phyloP scores from a whole-genome alignment of 2,888 invertebrate species.

The Metallyticus violacea region DNA sequence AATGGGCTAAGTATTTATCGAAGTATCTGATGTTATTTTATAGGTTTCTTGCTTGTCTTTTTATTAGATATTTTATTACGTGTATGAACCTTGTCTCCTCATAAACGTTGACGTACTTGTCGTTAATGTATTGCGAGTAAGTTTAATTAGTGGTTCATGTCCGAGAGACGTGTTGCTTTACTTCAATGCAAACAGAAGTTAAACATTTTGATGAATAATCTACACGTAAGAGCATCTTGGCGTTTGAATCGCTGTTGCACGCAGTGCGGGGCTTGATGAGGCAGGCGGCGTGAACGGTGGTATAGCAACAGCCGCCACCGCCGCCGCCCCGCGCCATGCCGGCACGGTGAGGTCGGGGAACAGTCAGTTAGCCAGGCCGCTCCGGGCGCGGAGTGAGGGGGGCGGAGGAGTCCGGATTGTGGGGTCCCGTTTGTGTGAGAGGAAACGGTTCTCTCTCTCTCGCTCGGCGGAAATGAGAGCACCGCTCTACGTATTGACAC shows the following conservation, averaged over 20 bases:
- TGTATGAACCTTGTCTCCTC: no score
- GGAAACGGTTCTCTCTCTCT: background rate
- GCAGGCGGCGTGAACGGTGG: background rate
- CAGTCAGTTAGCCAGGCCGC: conserved; percentile 6
- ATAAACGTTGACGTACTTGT: no score
- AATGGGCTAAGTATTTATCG: no score
- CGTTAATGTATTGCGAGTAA: no score
- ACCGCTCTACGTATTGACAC: background rate
- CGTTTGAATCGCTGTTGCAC: background rate
- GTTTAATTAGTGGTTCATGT: no score
- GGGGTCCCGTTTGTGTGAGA: background rate
- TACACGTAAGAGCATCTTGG: no score
- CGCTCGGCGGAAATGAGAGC: background rate
- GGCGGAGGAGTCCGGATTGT: background rate
- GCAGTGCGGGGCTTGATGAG: background rate
- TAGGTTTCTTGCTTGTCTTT: no score
- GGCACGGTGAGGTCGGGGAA: background rate
- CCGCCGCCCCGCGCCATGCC: conserved; percentile 6
- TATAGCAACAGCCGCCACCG: conserved; percentile 4
- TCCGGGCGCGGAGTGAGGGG: background rate
- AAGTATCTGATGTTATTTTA: no score
- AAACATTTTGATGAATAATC: no score
- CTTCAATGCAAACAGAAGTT: no score
- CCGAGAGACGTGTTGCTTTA: no score
- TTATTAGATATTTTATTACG: no score